Base-by-base conservation (phyloP, 1,140 invertebrate genomes). In the Carposina sasakii region DNA sequence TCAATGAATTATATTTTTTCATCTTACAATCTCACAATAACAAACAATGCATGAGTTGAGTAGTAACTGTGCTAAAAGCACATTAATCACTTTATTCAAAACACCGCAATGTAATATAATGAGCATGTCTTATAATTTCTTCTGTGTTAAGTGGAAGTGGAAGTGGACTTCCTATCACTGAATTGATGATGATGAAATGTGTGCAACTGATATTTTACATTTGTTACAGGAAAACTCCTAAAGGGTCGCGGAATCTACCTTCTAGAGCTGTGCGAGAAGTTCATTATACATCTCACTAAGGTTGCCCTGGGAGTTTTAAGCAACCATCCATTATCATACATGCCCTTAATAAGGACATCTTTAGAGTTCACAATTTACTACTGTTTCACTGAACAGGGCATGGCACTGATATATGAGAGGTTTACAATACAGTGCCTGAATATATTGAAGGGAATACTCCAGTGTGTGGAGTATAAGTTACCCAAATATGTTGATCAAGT, bases 371-470 rank as follows among this genome's bases (percentile, higher is more conserved):
- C 93, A 17, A 88, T 92, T 36, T 92, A 90, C 73, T 96, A 95
- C 82, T 92, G 94, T 57, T 98, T 98, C 72, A 95, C 94, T 16
- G 89, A 92, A 34, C 85, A 87, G 44, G 93, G 92, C 26, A 89
- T 93, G 81, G 82, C 87, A 58, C 87, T 91, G 22, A 76, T 92
- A 19, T 97, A 95, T 85, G 94, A 96, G 71, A 86, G 90, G 68
- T 95, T 98, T 73, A 91, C 91, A 30, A 95, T 98, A 54, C 93
- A 96, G 52, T 94, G 93, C 60, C 89, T 98, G 48, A 97, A 97
- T 84, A 86, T 97, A 46, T 90, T 97, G 21, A 97, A 96, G 77
- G 89, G 87, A 0, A 93, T 97, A 52, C 85, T 98, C 54, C 76
- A 92, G 42, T 93, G 92, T 78, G 83, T 88, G 6, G 90, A 92